Percentiles rank a stretch among this genome's conserved stretches.
These are phyloP conservation scores for Phylloscopus trochilus DNA, from an alignment of 2,113 vertebrate species.

Conservation along the genomic window DNA sequence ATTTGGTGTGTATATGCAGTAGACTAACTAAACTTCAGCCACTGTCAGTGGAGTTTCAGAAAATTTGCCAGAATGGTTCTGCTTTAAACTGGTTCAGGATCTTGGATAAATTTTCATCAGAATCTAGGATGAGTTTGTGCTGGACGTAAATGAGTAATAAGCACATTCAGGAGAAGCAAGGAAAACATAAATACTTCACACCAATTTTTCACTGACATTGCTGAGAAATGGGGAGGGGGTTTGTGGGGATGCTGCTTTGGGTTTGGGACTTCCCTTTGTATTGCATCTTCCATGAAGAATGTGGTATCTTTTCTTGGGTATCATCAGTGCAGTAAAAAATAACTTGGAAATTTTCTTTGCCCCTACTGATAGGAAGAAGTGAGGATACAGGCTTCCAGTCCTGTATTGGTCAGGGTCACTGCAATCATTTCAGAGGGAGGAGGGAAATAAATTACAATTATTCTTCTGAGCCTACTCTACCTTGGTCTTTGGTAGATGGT, in stretches of 20 bases:
- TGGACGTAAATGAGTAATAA: not conserved
- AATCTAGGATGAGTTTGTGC: conserved; percentile 3
- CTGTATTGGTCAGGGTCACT: not conserved
- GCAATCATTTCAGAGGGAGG: not conserved
- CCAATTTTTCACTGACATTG: not conserved
- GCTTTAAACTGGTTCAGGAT: not conserved
- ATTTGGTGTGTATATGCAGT: not conserved
- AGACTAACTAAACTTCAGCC: not conserved
- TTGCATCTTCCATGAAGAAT: not conserved
- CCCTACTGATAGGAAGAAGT: not conserved
- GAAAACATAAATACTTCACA: not conserved
- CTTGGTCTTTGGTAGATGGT: not conserved
- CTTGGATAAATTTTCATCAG: not conserved
- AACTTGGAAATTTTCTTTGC: not conserved
- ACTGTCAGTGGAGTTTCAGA: not conserved
- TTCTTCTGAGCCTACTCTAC: not conserved
- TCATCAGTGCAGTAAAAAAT: not conserved
- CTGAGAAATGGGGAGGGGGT: not conserved
- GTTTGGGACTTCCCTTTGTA: not conserved
- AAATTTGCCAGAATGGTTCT: not conserved
- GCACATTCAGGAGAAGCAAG: not conserved
- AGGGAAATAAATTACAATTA: not conserved
- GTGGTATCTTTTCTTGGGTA: not conserved
- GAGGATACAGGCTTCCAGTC: not conserved
- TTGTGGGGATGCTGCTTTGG: not conserved